Percentiles rank a stretch among this genome's conserved stretches.
Conservation (phyloP, 2,113 vertebrate genomes). For the Xiphias gladius region DNA sequence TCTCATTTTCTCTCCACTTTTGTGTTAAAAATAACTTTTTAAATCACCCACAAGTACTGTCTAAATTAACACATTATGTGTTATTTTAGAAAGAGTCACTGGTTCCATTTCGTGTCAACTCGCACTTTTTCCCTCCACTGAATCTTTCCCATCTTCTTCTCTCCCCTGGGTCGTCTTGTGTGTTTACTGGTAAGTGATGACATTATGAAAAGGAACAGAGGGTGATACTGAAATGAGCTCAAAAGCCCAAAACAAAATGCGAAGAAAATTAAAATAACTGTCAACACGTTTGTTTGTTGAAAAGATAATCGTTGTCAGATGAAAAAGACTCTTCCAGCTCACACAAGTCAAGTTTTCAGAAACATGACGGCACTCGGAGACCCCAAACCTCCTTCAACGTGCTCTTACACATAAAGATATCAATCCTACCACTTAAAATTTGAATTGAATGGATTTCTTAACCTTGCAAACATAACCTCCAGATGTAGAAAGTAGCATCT, state of each 20-base stretch:
- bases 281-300: slow-evolving; percentile 71
- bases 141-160: slow-evolving; percentile 28
- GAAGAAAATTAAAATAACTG: slow-evolving; percentile 68
- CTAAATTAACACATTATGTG: neutral
- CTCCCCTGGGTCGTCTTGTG: slow-evolving; percentile 33
- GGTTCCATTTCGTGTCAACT: slow-evolving; percentile 16
- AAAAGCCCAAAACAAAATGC: slow-evolving; percentile 44
- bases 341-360: slow-evolving; percentile 51
- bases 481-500: slow-evolving; percentile 25
- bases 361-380: slow-evolving; percentile 29
- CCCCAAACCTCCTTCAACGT: slow-evolving; percentile 51
- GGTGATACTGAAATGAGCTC: slow-evolving; percentile 42
- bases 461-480: slow-evolving; percentile 42
- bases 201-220: slow-evolving; percentile 40
- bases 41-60: neutral
- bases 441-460: slow-evolving; percentile 46
- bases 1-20: neutral
- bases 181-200: slow-evolving; percentile 59
- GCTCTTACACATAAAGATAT: slow-evolving; percentile 54
- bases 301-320: slow-evolving; percentile 77
- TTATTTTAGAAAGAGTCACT: neutral
- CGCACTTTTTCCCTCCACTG: neutral
- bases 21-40: slow-evolving; percentile 12
- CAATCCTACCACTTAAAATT: slow-evolving; percentile 42
- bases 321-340: slow-evolving; percentile 56